These are phyloP conservation scores for Pyrocephalus nanus DNA, from an alignment of 2,797 vertebrate genomes.

Conservation along the genomic window DNA sequence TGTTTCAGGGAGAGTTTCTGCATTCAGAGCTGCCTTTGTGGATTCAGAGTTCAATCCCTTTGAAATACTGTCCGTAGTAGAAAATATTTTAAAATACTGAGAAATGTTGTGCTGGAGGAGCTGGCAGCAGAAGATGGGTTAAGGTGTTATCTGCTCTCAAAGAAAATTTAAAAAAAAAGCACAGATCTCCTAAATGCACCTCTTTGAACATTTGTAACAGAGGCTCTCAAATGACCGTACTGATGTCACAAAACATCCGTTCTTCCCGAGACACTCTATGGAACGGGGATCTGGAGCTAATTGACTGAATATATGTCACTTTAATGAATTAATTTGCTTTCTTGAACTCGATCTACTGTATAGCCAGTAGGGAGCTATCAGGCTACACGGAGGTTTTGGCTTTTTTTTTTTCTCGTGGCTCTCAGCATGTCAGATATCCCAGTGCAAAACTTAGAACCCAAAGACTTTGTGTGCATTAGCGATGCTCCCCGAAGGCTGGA, in stretches of 20 bases:
- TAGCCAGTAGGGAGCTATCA: constrained; percentile 51
- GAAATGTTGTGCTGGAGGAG: neutral
- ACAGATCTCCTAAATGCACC: neutral
- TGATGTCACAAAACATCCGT: constrained; percentile 32
- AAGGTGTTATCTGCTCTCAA: neutral
- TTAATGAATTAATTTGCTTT: constrained; percentile 60
- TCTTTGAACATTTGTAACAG: constrained; percentile 7
- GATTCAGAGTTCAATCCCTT: neutral
- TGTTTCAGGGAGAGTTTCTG: neutral
- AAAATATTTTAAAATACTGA: neutral
- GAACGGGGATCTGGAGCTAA: constrained; percentile 21
- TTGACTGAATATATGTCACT: constrained; percentile 46
- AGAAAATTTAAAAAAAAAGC: neutral
- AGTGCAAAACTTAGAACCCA: neutral
- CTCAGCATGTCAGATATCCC: neutral
- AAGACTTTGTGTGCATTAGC: neutral
- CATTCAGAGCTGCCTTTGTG: neutral
- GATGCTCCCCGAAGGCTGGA: neutral
- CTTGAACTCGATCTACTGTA: constrained; percentile 15
- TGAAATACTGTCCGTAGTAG: neutral
- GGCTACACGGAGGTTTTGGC: neutral
- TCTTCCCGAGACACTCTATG: neutral
- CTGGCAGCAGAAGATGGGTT: neutral
- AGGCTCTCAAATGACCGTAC: neutral
- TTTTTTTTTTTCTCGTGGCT: neutral